Percentiles rank a stretch among this genome's conserved stretches.
Conservation (phyloP, 2,888 invertebrate species). For the Epirrhoe alternata region DNA sequence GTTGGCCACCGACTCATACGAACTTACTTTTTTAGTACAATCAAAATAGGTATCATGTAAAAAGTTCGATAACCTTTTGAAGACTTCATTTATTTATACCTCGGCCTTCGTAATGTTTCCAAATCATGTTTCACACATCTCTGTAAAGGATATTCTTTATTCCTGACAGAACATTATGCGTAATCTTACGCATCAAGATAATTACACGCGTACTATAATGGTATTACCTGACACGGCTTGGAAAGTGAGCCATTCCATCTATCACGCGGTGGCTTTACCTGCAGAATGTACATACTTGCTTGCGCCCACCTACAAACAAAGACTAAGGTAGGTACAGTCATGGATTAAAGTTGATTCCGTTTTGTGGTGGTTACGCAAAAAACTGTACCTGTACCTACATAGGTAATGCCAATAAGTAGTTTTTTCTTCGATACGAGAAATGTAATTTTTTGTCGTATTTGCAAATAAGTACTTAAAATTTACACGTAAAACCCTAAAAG, state of each 20-base stretch:
- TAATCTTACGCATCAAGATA: background rate
- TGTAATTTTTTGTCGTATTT: too few relatives aligned
- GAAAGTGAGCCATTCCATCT: conserved; percentile 8
- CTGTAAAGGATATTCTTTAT: background rate
- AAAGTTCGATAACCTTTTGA: too few relatives aligned
- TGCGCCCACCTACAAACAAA: background rate
- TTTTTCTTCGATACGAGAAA: too few relatives aligned
- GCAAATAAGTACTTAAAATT: too few relatives aligned
- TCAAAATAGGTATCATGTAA: too few relatives aligned
- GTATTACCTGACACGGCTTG: conserved; percentile 11
- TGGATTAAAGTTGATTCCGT: background rate
- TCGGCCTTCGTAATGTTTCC: too few relatives aligned
- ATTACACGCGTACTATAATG: background rate
- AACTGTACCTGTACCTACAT: too few relatives aligned
- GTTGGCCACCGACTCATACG: too few relatives aligned
- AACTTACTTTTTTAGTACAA: too few relatives aligned
- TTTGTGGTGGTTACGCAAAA: background rate
- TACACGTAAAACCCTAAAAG: too few relatives aligned
- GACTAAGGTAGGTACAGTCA: background rate
- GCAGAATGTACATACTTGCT: background rate
- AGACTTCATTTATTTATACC: too few relatives aligned
- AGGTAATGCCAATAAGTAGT: too few relatives aligned
- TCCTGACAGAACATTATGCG: background rate
- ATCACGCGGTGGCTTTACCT: conserved; percentile 8
- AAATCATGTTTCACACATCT: background rate